These are phyloP conservation scores for Aricia agestis DNA, from an alignment of 1,140 invertebrate species.

Conservation along the genomic window DNA sequence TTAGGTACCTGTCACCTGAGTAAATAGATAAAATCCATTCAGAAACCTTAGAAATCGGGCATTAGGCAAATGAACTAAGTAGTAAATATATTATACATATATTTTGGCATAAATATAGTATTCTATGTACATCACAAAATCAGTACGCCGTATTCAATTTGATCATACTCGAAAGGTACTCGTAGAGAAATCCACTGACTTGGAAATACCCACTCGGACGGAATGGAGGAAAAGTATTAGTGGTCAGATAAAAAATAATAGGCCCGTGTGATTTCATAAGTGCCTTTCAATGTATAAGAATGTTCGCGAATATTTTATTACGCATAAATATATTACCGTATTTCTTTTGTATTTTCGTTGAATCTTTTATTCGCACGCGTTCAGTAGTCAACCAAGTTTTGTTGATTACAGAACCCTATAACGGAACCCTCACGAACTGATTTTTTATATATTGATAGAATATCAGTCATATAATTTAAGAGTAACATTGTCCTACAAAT, in stretches of 20 bases:
- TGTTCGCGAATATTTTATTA: neutral
- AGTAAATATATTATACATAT: conserved; percentile 26
- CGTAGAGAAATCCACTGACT: conserved; percentile 43
- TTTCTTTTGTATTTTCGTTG: neutral
- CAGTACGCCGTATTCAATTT: too few relatives aligned
- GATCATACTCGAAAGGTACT: too few relatives aligned
- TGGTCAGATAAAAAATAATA: conserved; percentile 48
- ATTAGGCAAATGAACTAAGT: neutral
- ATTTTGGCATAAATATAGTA: conserved; percentile 18
- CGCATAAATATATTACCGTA: neutral
- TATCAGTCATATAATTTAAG: too few relatives aligned
- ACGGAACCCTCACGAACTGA: too few relatives aligned
- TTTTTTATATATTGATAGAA: too few relatives aligned
- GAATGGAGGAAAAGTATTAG: conserved; percentile 59
- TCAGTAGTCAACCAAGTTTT: too few relatives aligned
- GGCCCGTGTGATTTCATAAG: conserved; percentile 9
- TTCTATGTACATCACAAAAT: too few relatives aligned
- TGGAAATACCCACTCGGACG: conserved; percentile 59
- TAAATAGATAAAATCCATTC: too few relatives aligned
- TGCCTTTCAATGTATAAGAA: neutral
- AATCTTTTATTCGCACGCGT: neutral
- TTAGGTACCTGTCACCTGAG: too few relatives aligned
- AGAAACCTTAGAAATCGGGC: too few relatives aligned
- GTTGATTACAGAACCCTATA: too few relatives aligned
- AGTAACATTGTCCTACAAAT: too few relatives aligned